Evolutionary conservation across 2,888 invertebrate species (phyloP), one percentile per base, ranked within the genome.

Genomic region (Syrphus vitripennis): DNA sequence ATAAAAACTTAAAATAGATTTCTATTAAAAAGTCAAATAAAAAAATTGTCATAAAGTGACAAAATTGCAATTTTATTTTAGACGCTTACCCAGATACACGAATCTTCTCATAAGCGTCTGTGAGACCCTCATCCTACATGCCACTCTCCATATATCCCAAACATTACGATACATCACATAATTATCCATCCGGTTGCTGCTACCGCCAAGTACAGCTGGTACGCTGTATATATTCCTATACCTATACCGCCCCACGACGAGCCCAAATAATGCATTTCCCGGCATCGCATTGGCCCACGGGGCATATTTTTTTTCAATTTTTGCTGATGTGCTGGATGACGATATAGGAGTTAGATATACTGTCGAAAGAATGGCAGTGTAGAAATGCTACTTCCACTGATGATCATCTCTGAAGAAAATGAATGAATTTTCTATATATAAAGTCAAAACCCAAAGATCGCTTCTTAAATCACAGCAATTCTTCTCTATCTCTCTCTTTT

Each of bases 371-470:
- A 50, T 26, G 5, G 24, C 50, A 26, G 50, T 7, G 50, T 26
- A 31, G 29, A 57, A 31, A 57, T 31, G 31, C 29, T 57, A 29
- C 31, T 57, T 57, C 29, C 31, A 57, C 31, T 57, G 26, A 50
- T 24, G 50, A 50, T 24, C 12, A 50, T 50, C 50, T 24, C 50
- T n/a, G 14, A 57, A 19, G 55, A 57, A 9, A 57, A 4, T 57
- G 55, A 57, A 57, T 57, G 55, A 57, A 19, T 29, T 16, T 55
- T 55, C 29, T 55, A 55, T 48, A 29, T 55, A 9, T 55, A 55
- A 55, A 55, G 21, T 24, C 29, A 4, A 29, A 55, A 16, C 16
- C 29, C 29, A 29, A 55, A n/a, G n/a, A 29, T 7, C 26, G 29
- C 26, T 29, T 55, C 26, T 29, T 55, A 29, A 31, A 31, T 57